Conservation (phyloP, 2,888 invertebrate species). For the Calliopum simillimum region DNA sequence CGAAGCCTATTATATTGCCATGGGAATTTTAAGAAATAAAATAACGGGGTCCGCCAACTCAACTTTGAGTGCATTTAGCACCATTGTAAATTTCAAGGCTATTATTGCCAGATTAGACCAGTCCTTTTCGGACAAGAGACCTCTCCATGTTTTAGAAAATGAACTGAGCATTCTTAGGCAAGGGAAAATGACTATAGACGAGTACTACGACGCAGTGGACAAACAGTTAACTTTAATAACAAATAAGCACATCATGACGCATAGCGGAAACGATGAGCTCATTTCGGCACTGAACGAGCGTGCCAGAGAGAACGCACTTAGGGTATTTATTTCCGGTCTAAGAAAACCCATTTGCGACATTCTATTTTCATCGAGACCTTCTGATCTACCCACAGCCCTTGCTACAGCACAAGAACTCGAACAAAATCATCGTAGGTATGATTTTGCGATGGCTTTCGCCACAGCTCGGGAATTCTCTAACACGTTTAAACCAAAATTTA, state of each 20-base stretch:
- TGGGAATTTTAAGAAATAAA: constrained; percentile 28
- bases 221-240: constrained; percentile 39
- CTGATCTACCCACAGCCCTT: constrained; percentile 38
- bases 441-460: constrained; percentile 29
- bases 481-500: not conserved
- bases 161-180: constrained; percentile 44
- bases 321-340: constrained; percentile 37
- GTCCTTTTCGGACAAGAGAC: constrained; percentile 42
- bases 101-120: constrained; percentile 41
- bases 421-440: constrained; percentile 36
- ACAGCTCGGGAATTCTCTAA: not conserved
- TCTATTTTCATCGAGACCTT: constrained; percentile 36
- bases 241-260: constrained; percentile 42
- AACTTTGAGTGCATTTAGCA: constrained; percentile 22
- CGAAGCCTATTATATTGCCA: constrained; percentile 26
- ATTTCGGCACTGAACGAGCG: constrained; percentile 27
- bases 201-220: constrained; percentile 42
- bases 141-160: constrained; percentile 41
- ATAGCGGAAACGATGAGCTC: constrained; percentile 35
- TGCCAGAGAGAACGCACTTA: constrained; percentile 35
- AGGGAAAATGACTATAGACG: constrained; percentile 37
- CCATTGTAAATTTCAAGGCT: constrained; percentile 28
- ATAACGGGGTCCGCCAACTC: constrained; percentile 25
- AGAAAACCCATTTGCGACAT: constrained; percentile 36
- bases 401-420: constrained; percentile 41